Conservation (phyloP, 2,113 vertebrate genomes). For the Saiga tatarica region DNA sequence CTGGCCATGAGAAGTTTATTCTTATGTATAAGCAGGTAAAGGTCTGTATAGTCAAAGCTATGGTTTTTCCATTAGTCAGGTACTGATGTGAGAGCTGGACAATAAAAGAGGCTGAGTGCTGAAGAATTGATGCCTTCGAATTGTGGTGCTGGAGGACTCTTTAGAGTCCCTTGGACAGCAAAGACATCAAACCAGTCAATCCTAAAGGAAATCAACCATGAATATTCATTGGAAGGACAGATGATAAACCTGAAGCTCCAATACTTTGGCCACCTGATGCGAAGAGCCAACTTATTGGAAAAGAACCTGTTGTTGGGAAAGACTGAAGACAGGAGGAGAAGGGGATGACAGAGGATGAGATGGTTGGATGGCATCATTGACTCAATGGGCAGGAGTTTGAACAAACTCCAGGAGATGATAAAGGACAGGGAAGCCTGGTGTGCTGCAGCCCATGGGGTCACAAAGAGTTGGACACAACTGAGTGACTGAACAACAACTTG, state of each 20-base stretch:
- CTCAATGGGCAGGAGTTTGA: not conserved
- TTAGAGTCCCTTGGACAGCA: not conserved
- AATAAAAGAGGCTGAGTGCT: not conserved
- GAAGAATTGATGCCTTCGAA: rapidly evolving
- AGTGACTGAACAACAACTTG: not conserved
- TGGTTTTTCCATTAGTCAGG: not conserved
- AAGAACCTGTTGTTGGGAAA: not conserved
- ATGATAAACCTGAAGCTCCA: not conserved
- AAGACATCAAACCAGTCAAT: not conserved
- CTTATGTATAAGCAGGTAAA: not conserved
- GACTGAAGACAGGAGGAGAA: not conserved
- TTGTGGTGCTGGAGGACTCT: not conserved
- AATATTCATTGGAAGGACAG: not conserved
- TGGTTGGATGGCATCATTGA: not conserved
- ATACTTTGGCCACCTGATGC: not conserved
- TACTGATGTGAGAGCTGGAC: not conserved
- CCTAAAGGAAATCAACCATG: not conserved
- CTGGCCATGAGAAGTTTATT: not conserved
- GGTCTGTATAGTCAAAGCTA: not conserved
- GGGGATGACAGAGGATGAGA: not conserved
- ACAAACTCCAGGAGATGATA: not conserved
- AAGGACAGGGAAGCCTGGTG: not conserved
- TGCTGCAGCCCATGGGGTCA: not conserved
- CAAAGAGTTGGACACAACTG: not conserved
- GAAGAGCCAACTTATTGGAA: not conserved